Conservation (phyloP, 1,140 invertebrate species). For the Ectropis grisescens region DNA sequence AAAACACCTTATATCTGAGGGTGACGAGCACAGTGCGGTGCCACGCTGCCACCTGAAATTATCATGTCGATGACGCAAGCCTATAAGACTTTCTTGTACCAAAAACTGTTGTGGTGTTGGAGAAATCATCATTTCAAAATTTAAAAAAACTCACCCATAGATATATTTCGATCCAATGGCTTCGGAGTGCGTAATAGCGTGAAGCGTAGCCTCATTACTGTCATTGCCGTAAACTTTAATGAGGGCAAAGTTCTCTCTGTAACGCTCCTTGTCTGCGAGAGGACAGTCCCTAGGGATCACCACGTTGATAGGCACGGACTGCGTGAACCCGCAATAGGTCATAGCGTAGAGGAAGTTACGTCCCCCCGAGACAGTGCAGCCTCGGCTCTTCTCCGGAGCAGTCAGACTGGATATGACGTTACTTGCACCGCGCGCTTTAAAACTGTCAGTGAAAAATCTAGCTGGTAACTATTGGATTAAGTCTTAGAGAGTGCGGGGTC, state of each 20-base stretch:
- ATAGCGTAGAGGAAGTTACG: conserved; percentile 19
- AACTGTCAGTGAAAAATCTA: too few relatives aligned
- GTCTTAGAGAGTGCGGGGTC: too few relatives aligned
- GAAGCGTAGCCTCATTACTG: conserved; percentile 14
- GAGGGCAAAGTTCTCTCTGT: conserved; percentile 15
- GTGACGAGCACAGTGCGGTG: too few relatives aligned
- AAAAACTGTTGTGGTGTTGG: too few relatives aligned
- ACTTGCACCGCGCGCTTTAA: conserved; percentile 20
- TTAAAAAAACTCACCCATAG: conserved; percentile 7
- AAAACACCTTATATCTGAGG: too few relatives aligned
- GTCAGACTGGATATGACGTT: conserved; percentile 15
- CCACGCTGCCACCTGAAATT: too few relatives aligned
- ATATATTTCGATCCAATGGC: conserved; percentile 15
- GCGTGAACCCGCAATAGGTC: conserved; percentile 15
- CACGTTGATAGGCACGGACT: conserved; percentile 20
- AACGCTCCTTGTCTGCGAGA: conserved; percentile 10
- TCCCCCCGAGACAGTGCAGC: conserved; percentile 18
- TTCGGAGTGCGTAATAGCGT: conserved; percentile 12
- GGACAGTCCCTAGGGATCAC: conserved; percentile 15
- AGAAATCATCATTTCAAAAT: too few relatives aligned
- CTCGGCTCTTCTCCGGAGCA: conserved; percentile 18
- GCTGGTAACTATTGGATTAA: too few relatives aligned
- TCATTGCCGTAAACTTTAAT: conserved; percentile 17
- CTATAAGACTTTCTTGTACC: too few relatives aligned
- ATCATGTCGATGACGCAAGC: too few relatives aligned